Evolutionary conservation across 2,888 invertebrate species (phyloP).

Genomic region (Liodrosophila aerea): DNA sequence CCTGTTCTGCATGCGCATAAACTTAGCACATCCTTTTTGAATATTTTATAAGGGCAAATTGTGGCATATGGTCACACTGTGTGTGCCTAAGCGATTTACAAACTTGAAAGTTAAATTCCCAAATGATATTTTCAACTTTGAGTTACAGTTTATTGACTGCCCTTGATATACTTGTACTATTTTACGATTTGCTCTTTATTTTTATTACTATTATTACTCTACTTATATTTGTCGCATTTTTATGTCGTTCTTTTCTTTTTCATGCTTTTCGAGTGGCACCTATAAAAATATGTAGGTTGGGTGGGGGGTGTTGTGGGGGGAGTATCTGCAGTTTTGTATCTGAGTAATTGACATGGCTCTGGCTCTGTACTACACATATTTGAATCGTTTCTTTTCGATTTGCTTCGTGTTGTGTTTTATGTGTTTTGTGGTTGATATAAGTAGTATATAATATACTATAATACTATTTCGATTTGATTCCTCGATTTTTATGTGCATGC

Average conservation of each 20-base stretch:
- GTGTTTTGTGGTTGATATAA: conserved; percentile 18
- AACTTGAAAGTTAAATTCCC: conserved; percentile 27
- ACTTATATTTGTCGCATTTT: conserved; percentile 53
- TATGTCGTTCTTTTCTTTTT: conserved; percentile 40
- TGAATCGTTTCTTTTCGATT: too few species aligned
- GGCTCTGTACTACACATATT: conserved; percentile 2
- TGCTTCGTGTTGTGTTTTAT: conserved; percentile 4
- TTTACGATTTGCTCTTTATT: conserved; percentile 39
- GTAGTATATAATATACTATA: conserved; percentile 19
- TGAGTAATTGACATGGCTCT: conserved; percentile 44
- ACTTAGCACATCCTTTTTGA: too few species aligned
- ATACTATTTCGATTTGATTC: conserved; percentile 49
- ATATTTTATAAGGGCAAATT: too few species aligned
- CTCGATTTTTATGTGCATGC: conserved; percentile 62
- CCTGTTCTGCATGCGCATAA: too few species aligned
- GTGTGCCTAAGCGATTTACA: conserved; percentile 7
- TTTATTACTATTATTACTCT: conserved; percentile 48
- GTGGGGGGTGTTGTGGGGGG: neutral
- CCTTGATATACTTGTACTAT: conserved; percentile 13
- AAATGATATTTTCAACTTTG: conserved; percentile 12
- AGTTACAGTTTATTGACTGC: conserved; percentile 16
- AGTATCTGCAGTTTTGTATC: conserved; percentile 42
- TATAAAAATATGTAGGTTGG: neutral
- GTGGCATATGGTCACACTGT: too few species aligned
- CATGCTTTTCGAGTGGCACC: conserved; percentile 20